A percentile compares a stretch with the other conserved stretches of the same genome.
Evolutionary conservation across 2,797 vertebrate species (phyloP).

Genomic region (Phaenicophaeus curvirostris): DNA sequence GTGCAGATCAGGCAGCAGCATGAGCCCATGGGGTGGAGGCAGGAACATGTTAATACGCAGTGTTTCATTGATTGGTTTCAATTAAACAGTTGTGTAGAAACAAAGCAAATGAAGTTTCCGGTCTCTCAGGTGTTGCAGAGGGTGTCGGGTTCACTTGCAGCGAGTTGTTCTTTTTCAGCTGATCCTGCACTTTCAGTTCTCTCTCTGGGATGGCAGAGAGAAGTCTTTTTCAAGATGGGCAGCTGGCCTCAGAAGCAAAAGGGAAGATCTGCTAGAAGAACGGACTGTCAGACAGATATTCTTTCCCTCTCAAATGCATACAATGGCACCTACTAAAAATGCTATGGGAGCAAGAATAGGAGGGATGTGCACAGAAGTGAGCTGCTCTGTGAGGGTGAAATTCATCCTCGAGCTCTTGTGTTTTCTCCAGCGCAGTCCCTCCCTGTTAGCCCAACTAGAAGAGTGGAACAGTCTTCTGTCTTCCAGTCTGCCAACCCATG

Average conservation of each 20-base stretch:
- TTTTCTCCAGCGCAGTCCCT: neutral
- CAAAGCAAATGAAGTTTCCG: rapidly evolving
- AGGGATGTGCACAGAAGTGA: neutral
- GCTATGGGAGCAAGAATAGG: neutral
- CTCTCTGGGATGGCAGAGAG: neutral
- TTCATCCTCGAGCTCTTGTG: neutral
- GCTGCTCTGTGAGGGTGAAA: neutral
- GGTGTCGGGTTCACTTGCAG: neutral
- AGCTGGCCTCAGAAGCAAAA: neutral
- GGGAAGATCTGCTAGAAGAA: neutral
- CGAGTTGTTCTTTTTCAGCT: neutral
- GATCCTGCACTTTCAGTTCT: neutral
- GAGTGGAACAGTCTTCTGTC: neutral
- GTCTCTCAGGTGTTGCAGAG: neutral
- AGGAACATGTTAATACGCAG: neutral
- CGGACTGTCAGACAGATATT: neutral
- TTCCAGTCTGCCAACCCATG: neutral
- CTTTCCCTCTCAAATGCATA: neutral
- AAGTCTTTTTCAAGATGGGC: neutral
- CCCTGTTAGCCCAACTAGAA: neutral
- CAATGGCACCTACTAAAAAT: neutral
- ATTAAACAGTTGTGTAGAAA: conserved; percentile 24
- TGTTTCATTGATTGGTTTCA: neutral
- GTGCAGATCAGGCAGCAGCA: neutral
- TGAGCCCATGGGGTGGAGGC: rapidly evolving